phyloP scores from a whole-genome alignment of 2,888 invertebrate genomes.

The Pyrochroa serraticornis region DNA sequence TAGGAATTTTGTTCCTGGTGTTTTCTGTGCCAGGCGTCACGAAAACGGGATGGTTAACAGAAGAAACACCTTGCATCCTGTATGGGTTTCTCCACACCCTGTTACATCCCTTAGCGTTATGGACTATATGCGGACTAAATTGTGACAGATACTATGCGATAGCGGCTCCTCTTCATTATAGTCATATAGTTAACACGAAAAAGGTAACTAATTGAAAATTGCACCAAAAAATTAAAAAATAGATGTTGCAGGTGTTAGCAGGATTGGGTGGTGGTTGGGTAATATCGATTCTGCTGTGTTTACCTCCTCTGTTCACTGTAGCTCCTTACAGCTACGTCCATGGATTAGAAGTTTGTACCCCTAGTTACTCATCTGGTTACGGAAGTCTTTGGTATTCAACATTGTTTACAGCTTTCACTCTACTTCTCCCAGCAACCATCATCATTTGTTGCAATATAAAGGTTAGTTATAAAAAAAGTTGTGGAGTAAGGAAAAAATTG shows the following conservation, averaged over 20 bases:
- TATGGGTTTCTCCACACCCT: conserved; percentile 74
- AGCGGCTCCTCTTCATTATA: conserved; percentile 79
- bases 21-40: conserved; percentile 62
- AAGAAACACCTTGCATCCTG: conserved; percentile 66
- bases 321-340: conserved; percentile 63
- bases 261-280: conserved; percentile 74
- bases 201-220: conserved; percentile 59
- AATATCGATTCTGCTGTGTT: conserved; percentile 66
- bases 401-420: conserved; percentile 68
- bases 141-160: conserved; percentile 82
- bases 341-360: conserved; percentile 70
- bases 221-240: neutral
- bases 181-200: conserved; percentile 74
- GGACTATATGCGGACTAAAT: conserved; percentile 82
- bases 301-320: conserved; percentile 69
- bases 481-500: conserved; percentile 2
- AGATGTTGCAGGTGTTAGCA: conserved; percentile 62
- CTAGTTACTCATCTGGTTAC: conserved; percentile 69
- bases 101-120: conserved; percentile 75
- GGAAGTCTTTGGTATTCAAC: conserved; percentile 70
- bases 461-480: conserved; percentile 49
- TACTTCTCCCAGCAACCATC: conserved; percentile 70
- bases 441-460: conserved; percentile 76
- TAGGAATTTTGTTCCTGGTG: conserved; percentile 67
- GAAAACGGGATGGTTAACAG: conserved; percentile 57